Conservation (phyloP, 2,888 invertebrate species). For the Sphinx pinastri region DNA sequence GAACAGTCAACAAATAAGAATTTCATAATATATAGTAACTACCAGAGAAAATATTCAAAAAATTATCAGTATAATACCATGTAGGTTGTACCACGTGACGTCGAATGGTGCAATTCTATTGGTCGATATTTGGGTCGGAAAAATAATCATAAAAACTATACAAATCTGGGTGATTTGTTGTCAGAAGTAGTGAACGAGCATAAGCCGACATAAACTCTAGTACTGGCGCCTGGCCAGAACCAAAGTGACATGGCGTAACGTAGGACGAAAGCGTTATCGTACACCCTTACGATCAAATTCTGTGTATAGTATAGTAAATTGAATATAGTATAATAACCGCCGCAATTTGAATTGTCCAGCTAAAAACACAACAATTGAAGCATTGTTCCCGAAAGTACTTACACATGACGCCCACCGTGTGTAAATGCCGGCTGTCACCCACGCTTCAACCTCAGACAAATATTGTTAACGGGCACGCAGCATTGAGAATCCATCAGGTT, state of each 20-base stretch:
- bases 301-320: not conserved
- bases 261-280: slow-evolving; percentile 49
- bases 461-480: slow-evolving; percentile 48
- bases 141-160: slow-evolving; percentile 42
- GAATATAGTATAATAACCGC: not conserved
- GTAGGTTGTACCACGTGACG: too few relatives aligned
- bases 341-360: too few relatives aligned
- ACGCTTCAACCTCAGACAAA: slow-evolving; percentile 48
- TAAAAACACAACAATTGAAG: not conserved
- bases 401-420: slow-evolving; percentile 27
- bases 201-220: slow-evolving; percentile 46
- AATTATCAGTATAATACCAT: too few relatives aligned
- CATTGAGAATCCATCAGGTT: slow-evolving; percentile 45
- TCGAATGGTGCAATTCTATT: too few relatives aligned
- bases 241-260: slow-evolving; percentile 55
- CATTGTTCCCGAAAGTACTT: slow-evolving; percentile 1
- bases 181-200: slow-evolving; percentile 44
- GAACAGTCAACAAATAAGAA: too few relatives aligned
- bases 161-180: slow-evolving; percentile 44
- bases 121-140: too few relatives aligned
- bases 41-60: too few relatives aligned
- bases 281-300: slow-evolving; percentile 37
- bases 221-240: slow-evolving; percentile 60
- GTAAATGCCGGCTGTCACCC: slow-evolving; percentile 50
- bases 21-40: too few relatives aligned